Evolutionary conservation across 2,113 vertebrate species (phyloP), one percentile per base, ranked within the genome.

Genomic region (Tragelaphus strepsiceros): DNA sequence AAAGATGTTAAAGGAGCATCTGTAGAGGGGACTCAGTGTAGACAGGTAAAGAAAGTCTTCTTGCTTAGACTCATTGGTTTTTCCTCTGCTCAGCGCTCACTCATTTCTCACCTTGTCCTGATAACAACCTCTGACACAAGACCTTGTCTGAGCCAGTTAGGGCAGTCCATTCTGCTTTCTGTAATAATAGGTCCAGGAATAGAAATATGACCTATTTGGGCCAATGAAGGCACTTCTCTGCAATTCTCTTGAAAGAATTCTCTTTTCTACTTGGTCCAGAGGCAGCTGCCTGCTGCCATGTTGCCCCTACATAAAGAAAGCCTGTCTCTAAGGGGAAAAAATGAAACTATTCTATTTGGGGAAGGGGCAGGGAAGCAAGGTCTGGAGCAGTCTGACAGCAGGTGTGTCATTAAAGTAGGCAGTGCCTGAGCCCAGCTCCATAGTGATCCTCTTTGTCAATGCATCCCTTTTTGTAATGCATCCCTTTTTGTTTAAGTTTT

Each of bases 51-150:
- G 81, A 56, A 51, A 90, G 9, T 12, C 14, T 16, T 77, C 39
- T 43, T 80, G 4, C 17, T 3, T 26, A 94, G n/a, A 10, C 56
- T 88, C n/a, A 2, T 43, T 90, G 19, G 35, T 39, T 71, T 59
- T 39, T 43, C 26, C 6, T 88, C 30, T 43, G 30, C 32, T 82
- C 10, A 56, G 59, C 6, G 7, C 5, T 88, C 58, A 43, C 26
- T 96, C 30, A 39, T 61, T 43, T 82, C 39, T 86, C 74, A n/a
- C 64, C 39, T 90, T 87, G 53, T 88, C 16, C 56, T 81, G 46
- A n/a, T 91, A 53, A 82, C 22, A 94, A n/a, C 32, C 35, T 35
- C 49, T 67, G 30, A 85, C n/a, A 16, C 4, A 10, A 30, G n/a
- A 82, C 43, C 32, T 58, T 92, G 46, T 39, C 6, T 51, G 54